Conservation (phyloP, 2,113 vertebrate genomes). For the Chaetodon auriga region DNA sequence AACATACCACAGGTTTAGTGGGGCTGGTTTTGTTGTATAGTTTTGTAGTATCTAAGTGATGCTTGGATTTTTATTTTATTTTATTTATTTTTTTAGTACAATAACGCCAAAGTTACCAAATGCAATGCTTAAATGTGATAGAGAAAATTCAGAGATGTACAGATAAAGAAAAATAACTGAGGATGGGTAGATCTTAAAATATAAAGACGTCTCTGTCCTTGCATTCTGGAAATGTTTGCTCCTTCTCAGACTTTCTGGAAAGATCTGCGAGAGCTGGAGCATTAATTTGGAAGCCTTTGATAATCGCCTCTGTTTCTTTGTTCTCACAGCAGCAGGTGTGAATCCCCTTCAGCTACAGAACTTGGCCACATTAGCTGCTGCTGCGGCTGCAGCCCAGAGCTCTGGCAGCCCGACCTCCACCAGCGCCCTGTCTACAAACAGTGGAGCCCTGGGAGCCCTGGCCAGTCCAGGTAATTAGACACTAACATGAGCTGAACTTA, state of each 20-base stretch:
- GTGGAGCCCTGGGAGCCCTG: slow-evolving; percentile 92
- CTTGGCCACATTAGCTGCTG: slow-evolving; percentile 94
- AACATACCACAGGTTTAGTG: not conserved
- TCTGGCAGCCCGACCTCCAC: slow-evolving; percentile 92
- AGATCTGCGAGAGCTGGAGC: not conserved
- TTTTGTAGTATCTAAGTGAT: not conserved
- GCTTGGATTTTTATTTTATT: not conserved
- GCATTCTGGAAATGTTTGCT: not conserved
- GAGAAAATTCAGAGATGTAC: not conserved
- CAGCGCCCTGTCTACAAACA: slow-evolving; percentile 90
- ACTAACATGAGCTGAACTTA: not conserved
- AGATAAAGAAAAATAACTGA: not conserved
- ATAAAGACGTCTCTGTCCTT: not conserved
- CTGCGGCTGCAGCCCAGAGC: slow-evolving; percentile 93
- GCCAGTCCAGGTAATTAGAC: slow-evolving; percentile 89
- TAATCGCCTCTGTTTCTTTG: slow-evolving; percentile 26
- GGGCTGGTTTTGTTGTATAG: not conserved
- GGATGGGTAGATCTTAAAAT: not conserved
- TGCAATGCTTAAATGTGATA: not conserved
- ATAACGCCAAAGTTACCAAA: not conserved
- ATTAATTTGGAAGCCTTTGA: slow-evolving; percentile 7
- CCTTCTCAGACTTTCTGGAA: not conserved
- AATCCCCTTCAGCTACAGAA: slow-evolving; percentile 97
- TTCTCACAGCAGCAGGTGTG: slow-evolving; percentile 84
- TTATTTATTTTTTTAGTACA: not conserved